Evolutionary conservation across 2,113 vertebrate genomes (phyloP).

Genomic region (Prionailurus bengalensis): DNA sequence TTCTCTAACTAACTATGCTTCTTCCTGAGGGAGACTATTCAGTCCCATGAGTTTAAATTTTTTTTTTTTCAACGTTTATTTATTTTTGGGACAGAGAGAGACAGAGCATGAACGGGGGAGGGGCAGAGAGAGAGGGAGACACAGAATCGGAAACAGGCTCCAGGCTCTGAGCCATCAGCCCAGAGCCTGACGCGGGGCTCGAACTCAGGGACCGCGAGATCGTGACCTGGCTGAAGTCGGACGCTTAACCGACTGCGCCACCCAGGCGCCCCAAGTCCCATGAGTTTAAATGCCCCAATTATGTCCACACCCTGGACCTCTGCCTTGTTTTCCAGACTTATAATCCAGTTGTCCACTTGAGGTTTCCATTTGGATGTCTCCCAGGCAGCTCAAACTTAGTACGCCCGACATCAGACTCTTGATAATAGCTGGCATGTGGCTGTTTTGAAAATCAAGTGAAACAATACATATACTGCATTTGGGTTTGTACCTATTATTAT

Average conservation of each 20-base stretch:
- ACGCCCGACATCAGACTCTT: no score
- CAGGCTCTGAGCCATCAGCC: no score
- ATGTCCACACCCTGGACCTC: not conserved
- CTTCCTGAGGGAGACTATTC: not conserved
- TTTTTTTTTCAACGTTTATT: no score
- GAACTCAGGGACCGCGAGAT: no score
- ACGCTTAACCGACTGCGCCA: no score
- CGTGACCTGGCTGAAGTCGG: no score
- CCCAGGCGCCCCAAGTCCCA: no score
- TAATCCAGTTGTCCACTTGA: not conserved
- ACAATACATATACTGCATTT: not conserved
- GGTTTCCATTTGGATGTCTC: not conserved
- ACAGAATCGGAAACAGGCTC: no score
- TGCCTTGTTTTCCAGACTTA: not conserved
- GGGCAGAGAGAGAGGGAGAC: no score
- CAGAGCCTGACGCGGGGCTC: no score
- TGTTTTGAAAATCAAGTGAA: not conserved
- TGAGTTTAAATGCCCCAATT: not conserved
- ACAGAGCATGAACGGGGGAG: no score
- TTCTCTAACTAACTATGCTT: not conserved
- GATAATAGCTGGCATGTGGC: not conserved
- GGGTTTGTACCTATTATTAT: not conserved
- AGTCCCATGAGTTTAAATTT: not conserved
- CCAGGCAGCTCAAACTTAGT: not conserved
- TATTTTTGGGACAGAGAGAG: no score